phyloP scores from a whole-genome alignment of 2,113 vertebrate genomes.

The Eira barbara region DNA sequence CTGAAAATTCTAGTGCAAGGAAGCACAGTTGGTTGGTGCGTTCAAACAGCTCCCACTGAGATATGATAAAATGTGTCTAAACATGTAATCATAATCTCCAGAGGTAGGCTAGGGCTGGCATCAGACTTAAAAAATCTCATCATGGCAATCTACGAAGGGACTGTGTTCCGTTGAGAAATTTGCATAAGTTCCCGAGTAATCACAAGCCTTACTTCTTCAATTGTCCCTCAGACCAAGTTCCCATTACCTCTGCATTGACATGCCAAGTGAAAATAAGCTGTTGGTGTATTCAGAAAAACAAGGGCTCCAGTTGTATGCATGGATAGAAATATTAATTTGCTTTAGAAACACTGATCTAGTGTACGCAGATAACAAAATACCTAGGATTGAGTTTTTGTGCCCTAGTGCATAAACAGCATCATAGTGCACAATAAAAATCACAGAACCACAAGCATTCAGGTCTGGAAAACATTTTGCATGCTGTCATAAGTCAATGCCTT shows the following conservation, averaged over 20 bases:
- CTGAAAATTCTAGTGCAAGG: constrained; percentile 12
- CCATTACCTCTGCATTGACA: not conserved
- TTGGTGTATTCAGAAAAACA: not conserved
- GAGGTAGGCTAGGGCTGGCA: not conserved
- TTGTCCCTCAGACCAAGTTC: not conserved
- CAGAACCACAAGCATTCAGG: not conserved
- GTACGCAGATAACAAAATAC: not conserved
- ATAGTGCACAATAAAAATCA: not conserved
- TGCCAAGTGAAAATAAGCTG: constrained; percentile 17
- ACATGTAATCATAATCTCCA: not conserved
- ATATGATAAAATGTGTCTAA: constrained; percentile 1
- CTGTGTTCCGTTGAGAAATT: not conserved
- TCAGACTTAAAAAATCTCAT: constrained; percentile 39
- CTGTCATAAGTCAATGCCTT: not conserved
- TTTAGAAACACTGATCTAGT: not conserved
- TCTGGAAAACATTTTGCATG: not conserved
- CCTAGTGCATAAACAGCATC: not conserved
- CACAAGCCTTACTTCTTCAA: not conserved
- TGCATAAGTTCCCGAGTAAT: constrained; percentile 5
- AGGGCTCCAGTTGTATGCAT: not conserved
- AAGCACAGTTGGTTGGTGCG: not conserved
- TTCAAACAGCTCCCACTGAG: not conserved
- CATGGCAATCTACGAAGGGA: not conserved
- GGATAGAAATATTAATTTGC: not conserved
- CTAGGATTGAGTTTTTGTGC: not conserved